phyloP scores from a whole-genome alignment of 2,113 vertebrate genomes.

The Stegastes partitus region DNA sequence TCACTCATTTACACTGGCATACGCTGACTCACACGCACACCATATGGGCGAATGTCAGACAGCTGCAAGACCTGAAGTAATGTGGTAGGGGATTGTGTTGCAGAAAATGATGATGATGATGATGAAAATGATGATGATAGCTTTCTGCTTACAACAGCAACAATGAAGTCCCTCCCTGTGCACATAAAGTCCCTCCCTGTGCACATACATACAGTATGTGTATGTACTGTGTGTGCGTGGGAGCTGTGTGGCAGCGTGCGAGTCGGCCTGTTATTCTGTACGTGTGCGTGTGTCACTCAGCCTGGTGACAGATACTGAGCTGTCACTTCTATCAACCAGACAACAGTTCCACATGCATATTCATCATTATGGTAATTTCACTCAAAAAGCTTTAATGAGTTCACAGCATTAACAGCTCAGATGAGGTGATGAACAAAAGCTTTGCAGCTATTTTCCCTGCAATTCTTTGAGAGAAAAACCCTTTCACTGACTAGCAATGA shows the following conservation, averaged over 20 bases:
- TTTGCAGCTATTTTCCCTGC: slow-evolving; percentile 22
- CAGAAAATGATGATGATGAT: slow-evolving; percentile 49
- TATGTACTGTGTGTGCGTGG: slow-evolving; percentile 6
- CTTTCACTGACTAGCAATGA: slow-evolving; percentile 4
- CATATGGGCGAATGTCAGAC: slow-evolving; percentile 66
- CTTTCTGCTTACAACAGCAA: slow-evolving; percentile 24
- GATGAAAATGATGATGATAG: slow-evolving; percentile 18
- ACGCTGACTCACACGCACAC: slow-evolving; percentile 21
- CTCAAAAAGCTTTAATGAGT: slow-evolving; percentile 61
- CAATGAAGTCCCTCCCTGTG: slow-evolving; percentile 10
- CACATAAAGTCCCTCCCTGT: neutral
- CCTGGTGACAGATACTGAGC: slow-evolving; percentile 64
- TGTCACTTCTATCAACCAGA: slow-evolving; percentile 72
- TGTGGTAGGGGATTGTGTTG: slow-evolving; percentile 30
- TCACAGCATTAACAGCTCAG: slow-evolving; percentile 65
- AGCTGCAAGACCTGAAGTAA: slow-evolving; percentile 62
- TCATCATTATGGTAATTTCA: slow-evolving; percentile 66
- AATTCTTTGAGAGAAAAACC: slow-evolving; percentile 21
- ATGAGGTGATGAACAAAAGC: slow-evolving; percentile 63
- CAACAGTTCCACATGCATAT: slow-evolving; percentile 74
- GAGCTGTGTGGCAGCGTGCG: slow-evolving; percentile 48
- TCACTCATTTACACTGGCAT: slow-evolving; percentile 18
- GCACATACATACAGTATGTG: neutral
- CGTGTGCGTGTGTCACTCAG: slow-evolving; percentile 67
- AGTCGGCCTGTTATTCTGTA: slow-evolving; percentile 61